Evolutionary conservation across 2,113 vertebrate species (phyloP), one percentile per base, ranked within the genome.

Genomic region (Calypte anna): DNA sequence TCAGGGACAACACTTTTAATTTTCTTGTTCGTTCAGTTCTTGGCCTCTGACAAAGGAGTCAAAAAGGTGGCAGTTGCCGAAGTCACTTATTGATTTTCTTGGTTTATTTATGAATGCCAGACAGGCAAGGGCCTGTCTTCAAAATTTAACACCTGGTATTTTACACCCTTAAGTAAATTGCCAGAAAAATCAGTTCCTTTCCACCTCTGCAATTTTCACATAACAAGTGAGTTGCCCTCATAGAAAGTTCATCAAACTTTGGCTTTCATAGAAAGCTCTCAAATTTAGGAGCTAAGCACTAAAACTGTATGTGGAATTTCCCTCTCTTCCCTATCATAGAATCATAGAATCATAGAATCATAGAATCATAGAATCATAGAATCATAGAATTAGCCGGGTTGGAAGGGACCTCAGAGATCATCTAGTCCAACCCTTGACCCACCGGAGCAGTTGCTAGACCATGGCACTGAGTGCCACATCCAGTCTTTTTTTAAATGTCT

Each of bases 41-140:
- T 75, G 57, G 94, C 82, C 85, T 90, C 78, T 91, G 93, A 96
- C 94, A 95, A 94, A 66, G 33, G 54, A 94, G 91, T 93, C 90
- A 95, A 88, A 95, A 86, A 55, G 59, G 87, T 91, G 64, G 75
- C 79, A 91, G 67, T 62, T 86, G 78, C 81, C 3, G 15, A 87
- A 96, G 94, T 94, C 76, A 80, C 33, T 91, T 95, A 96, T 89
- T 94, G 94, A 94, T 94, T 97, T 96, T 55, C 89, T 82, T 73
- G 67, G 55, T 93, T 96, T 96, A 97, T 96, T 96, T 94, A 97
- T 94, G 80, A 95, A 93, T 61, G 59, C 67, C 63, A 96, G 79
- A 73, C 87, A 74, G 80, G 68, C 82, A 88, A 90, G 79, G 55
- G 74, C 81, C 82, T 69, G 62, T 73, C 75, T 90, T 77, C 63